These are phyloP conservation scores for Hylyphantes graminicola DNA, from an alignment of 1,140 invertebrate species.

Conservation along the genomic window DNA sequence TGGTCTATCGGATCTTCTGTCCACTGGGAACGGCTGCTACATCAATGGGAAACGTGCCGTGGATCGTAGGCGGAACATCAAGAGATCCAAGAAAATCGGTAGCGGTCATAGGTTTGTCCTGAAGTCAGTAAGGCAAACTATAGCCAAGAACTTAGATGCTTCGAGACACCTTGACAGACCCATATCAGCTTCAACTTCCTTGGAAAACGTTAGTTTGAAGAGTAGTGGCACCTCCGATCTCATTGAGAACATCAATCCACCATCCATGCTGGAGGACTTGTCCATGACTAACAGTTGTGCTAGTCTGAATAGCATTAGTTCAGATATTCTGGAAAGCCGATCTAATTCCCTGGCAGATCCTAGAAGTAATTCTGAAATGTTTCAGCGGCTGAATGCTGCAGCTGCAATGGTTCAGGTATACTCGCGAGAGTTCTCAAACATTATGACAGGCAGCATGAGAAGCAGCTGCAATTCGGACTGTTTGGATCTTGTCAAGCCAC, in stretches of 20 bases:
- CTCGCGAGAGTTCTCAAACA: conserved; percentile 62
- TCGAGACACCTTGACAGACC: conserved; percentile 26
- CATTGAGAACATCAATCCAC: conserved; percentile 81
- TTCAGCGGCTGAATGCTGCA: conserved; percentile 63
- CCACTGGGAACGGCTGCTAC: conserved; percentile 56
- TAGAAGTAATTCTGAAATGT: conserved; percentile 64
- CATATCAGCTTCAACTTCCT: conserved; percentile 72
- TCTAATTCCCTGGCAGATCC: conserved; percentile 58
- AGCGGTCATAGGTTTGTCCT: conserved; percentile 51
- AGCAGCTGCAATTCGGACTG: conserved; percentile 69
- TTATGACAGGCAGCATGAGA: conserved; percentile 66
- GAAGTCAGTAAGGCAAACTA: conserved; percentile 47
- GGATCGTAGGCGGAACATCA: conserved; percentile 51
- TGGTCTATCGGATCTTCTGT: conserved; percentile 63
- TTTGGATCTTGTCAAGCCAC: conserved; percentile 75
- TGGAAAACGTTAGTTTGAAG: conserved; percentile 73
- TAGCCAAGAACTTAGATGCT: conserved; percentile 39
- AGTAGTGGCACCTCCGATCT: conserved; percentile 74
- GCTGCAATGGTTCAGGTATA: conserved; percentile 64
- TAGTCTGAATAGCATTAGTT: conserved; percentile 82
- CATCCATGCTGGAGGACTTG: conserved; percentile 74
- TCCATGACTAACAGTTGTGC: conserved; percentile 68
- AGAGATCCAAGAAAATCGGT: conserved; percentile 47
- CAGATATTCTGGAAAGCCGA: conserved; percentile 70
- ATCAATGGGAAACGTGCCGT: conserved; percentile 46